These are phyloP conservation scores for Metalampra italica DNA, from an alignment of 2,888 invertebrate species.

Conservation along the genomic window DNA sequence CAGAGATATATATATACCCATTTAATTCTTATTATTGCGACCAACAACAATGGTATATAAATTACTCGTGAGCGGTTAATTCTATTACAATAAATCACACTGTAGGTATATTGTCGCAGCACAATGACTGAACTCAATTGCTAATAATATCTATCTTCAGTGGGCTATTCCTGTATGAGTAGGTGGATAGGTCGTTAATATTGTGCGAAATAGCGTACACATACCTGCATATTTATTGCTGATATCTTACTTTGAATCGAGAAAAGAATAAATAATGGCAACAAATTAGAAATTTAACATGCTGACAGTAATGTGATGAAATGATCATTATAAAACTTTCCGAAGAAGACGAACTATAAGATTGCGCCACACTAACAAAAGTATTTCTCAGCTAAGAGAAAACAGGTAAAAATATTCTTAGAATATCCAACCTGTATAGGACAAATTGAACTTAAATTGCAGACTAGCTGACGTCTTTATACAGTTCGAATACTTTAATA, in stretches of 20 bases:
- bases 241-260: background rate
- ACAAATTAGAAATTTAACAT: no score
- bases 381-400: background rate
- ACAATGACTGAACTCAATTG: conserved; percentile 13
- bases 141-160: conserved; percentile 9
- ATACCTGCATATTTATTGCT: background rate
- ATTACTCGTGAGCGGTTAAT: conserved; percentile 45
- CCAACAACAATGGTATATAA: conserved; percentile 64
- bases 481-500: background rate
- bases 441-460: background rate
- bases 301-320: no score
- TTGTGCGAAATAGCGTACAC: background rate
- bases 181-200: no score
- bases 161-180: conserved; percentile 7
- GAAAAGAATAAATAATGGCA: background rate
- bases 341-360: no score
- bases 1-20: conserved; percentile 72
- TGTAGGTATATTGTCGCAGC: conserved; percentile 15
- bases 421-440: background rate
- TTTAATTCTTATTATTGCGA: conserved; percentile 70
- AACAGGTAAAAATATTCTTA: background rate
- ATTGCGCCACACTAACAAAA: no score
- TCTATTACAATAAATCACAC: conserved; percentile 40
- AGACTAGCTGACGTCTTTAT: no score
- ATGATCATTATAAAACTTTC: no score